A percentile compares a stretch with the other conserved stretches of the same genome.
phyloP scores from a whole-genome alignment of 1,140 invertebrate species.

The Eupeodes corollae region DNA sequence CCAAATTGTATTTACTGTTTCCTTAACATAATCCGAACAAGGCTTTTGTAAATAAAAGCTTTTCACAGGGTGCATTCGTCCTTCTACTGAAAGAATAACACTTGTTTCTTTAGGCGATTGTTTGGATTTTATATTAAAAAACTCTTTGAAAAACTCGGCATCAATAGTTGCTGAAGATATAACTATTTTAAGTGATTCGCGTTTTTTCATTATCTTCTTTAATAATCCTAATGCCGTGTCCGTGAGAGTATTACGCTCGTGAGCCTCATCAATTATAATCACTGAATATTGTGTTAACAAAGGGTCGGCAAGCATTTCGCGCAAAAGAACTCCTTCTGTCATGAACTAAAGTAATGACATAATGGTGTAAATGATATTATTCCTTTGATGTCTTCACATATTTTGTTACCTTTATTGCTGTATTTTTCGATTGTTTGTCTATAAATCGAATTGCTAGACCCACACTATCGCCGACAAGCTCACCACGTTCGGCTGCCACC shows the following conservation, averaged over 20 bases:
- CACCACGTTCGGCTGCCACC: slow-evolving; percentile 81
- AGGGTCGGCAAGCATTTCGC: slow-evolving; percentile 93
- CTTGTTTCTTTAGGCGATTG: slow-evolving; percentile 52
- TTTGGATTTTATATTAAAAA: slow-evolving; percentile 69
- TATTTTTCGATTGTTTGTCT: slow-evolving; percentile 55
- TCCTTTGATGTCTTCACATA: not conserved
- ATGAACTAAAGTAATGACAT: slow-evolving; percentile 59
- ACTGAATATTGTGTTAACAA: slow-evolving; percentile 79
- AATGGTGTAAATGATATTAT: not conserved
- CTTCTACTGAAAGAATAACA: slow-evolving; percentile 77
- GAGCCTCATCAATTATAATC: slow-evolving; percentile 92
- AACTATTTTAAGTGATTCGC: slow-evolving; percentile 71
- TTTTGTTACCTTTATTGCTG: slow-evolving; percentile 68
- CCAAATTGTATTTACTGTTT: slow-evolving; percentile 73
- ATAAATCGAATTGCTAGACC: slow-evolving; percentile 93
- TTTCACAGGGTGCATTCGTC: slow-evolving; percentile 77
- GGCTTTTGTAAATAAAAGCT: slow-evolving; percentile 78
- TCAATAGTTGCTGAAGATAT: slow-evolving; percentile 94
- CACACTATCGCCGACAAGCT: slow-evolving; percentile 66
- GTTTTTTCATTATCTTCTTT: slow-evolving; percentile 84
- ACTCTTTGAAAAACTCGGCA: slow-evolving; percentile 73
- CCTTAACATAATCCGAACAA: slow-evolving; percentile 81
- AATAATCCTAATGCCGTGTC: slow-evolving; percentile 90
- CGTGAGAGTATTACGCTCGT: slow-evolving; percentile 85
- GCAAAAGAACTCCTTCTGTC: slow-evolving; percentile 88